Evolutionary conservation across 2,888 invertebrate species (phyloP).

Genomic region (Heliconius cydno): DNA sequence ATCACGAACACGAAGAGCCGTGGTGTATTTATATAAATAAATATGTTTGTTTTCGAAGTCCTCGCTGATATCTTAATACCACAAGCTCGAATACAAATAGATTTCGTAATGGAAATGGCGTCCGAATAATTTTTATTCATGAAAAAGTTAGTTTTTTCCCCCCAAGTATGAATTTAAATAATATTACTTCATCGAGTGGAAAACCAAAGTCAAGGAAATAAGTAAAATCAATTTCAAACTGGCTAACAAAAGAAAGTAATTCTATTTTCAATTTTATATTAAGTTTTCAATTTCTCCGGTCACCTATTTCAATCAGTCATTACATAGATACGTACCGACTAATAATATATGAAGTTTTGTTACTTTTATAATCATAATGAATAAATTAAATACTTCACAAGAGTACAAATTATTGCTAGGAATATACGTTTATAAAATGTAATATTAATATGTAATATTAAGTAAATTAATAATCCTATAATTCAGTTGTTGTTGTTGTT

Average conservation of each 20-base stretch:
- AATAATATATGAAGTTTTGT: too few species aligned
- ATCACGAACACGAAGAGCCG: too few species aligned
- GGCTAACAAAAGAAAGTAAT: not conserved
- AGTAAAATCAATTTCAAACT: conserved; percentile 17
- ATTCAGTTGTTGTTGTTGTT: too few species aligned
- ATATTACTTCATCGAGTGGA: conserved; percentile 28
- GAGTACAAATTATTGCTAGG: too few species aligned
- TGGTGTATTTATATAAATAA: conserved; percentile 16
- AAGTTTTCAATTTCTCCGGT: too few species aligned
- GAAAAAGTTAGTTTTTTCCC: conserved; percentile 27
- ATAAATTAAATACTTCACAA: too few species aligned
- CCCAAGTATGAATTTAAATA: conserved; percentile 28
- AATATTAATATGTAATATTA: too few species aligned
- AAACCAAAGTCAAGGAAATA: conserved; percentile 18
- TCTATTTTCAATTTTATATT: conserved; percentile 9
- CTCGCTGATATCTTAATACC: conserved; percentile 48
- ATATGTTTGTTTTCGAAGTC: conserved; percentile 26
- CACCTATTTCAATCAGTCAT: too few species aligned
- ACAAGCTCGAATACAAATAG: conserved; percentile 48
- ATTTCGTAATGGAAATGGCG: conserved; percentile 46
- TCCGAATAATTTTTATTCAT: conserved; percentile 45
- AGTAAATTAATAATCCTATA: too few species aligned
- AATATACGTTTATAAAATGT: too few species aligned
- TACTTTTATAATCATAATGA: too few species aligned
- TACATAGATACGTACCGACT: too few species aligned